Conservation (phyloP, 2,888 invertebrate genomes). For the Protophormia terraenovae region DNA sequence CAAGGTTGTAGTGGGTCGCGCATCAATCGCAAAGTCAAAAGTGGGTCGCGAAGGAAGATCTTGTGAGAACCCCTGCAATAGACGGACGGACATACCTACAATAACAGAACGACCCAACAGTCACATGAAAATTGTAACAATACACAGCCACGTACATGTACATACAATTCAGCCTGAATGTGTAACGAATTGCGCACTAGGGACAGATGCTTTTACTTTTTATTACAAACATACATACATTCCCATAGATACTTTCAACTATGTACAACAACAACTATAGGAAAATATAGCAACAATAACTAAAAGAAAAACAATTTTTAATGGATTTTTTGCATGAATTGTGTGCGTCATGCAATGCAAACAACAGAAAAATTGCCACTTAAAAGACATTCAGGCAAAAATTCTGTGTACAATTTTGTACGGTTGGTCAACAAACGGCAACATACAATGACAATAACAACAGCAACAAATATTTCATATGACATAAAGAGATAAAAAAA, state of each 20-base stretch:
- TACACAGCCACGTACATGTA: background rate
- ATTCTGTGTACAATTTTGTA: slow-evolving; percentile 36
- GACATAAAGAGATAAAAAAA: slow-evolving; percentile 20
- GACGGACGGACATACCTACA: background rate
- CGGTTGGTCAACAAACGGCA: slow-evolving; percentile 40
- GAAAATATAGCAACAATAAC: background rate
- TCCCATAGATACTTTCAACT: background rate
- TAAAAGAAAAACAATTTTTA: slow-evolving; percentile 56
- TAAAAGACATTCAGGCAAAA: slow-evolving; percentile 56
- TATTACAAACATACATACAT: slow-evolving; percentile 15
- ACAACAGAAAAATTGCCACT: slow-evolving; percentile 65
- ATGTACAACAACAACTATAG: background rate
- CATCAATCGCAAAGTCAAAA: no score
- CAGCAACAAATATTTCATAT: slow-evolving; percentile 27
- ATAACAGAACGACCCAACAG: background rate
- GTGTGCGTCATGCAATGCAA: slow-evolving; percentile 64
- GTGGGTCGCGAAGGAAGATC: no score
- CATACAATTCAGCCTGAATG: slow-evolving; percentile 5
- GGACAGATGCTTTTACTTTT: slow-evolving; percentile 63
- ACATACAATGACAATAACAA: slow-evolving; percentile 5
- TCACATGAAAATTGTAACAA: slow-evolving; percentile 19
- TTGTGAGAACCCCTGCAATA: no score
- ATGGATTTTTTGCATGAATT: slow-evolving; percentile 62
- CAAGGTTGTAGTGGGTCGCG: no score
- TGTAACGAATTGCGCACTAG: slow-evolving; percentile 56